phyloP scores from a whole-genome alignment of 92 coral and sea anemone genomes.

The Blastomussa wellsi region DNA sequence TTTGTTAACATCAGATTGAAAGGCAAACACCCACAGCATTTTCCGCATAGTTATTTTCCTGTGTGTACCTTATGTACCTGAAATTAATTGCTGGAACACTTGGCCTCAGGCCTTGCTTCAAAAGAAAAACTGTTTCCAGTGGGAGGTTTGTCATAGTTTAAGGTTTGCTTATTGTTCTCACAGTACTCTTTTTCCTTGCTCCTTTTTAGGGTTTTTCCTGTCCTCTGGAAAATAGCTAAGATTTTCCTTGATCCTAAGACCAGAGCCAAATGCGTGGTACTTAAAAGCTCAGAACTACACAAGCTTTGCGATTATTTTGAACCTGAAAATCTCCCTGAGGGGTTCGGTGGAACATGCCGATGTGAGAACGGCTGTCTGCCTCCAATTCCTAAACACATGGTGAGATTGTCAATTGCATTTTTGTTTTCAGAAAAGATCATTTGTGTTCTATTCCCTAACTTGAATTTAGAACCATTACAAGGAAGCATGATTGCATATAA shows the following conservation, averaged over 20 bases:
- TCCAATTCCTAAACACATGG: conserved; percentile 94
- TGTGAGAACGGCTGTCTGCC: conserved; percentile 92
- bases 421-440: neutral
- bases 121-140: neutral
- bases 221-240: conserved; percentile 90
- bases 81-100: neutral
- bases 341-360: conserved; percentile 87
- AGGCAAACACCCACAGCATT: neutral
- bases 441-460: too few relatives aligned
- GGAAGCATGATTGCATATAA: too few relatives aligned
- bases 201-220: conserved; percentile 83
- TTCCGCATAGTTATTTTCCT: too few relatives aligned
- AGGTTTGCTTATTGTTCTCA: neutral
- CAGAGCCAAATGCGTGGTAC: conserved; percentile 82
- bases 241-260: conserved; percentile 93
- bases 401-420: conserved; percentile 14
- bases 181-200: neutral
- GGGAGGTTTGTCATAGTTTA: neutral
- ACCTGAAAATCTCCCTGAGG: conserved; percentile 83
- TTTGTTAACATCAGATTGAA: neutral
- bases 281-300: conserved; percentile 68
- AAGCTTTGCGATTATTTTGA: conserved; percentile 84
- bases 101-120: neutral
- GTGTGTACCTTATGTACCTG: neutral
- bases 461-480: too few relatives aligned